Evolutionary conservation across 2,888 invertebrate species (phyloP), one percentile per base, ranked within the genome.

Genomic region (Clunio marinus): DNA sequence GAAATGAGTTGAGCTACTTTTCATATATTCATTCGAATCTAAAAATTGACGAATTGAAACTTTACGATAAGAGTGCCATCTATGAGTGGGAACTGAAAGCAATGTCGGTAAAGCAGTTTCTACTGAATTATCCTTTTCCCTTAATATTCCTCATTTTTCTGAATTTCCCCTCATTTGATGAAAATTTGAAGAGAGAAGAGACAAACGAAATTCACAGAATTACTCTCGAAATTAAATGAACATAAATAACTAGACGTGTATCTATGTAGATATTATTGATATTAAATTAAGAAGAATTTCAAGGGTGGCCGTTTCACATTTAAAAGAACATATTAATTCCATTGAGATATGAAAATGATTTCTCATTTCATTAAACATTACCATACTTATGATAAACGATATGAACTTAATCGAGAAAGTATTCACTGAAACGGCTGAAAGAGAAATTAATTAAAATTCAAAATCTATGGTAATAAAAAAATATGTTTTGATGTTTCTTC

Each of bases 381-480:
- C 4, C 7, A 57, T 25, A 4, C 57, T 10, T 15, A 24, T 57
- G 57, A 57, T 51, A 22, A 51, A 51, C 51, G 51, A 7, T 51
- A 13, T 51, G 51, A 51, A 51, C 17, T 51, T 51, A 51, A 22
- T 51, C 51, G 41, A 15, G 41, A 15, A 15, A 41, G 22, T 51
- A 27, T 57, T 57, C 57, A 57, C 27, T 27, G 57, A 22, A 51
- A 27, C 27, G 57, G n/a, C 27, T 57, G 27, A 57, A 57, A 57
- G 27, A 27, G n/a, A 27, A 57, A 27, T 57, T 57, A 57, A 57
- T 57, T 57, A 57, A 15, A 57, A 57, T 57, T 27, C 57, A 57
- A 57, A 51, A 51, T 22, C 51, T 51, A 51, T 51, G n/a, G n/a
- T n/a, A n/a, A 8, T 32, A 32, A 32, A 51, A 51, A 8, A 13